phyloP scores from a whole-genome alignment of 1,140 invertebrate species.

The Ooceraea biroi region DNA sequence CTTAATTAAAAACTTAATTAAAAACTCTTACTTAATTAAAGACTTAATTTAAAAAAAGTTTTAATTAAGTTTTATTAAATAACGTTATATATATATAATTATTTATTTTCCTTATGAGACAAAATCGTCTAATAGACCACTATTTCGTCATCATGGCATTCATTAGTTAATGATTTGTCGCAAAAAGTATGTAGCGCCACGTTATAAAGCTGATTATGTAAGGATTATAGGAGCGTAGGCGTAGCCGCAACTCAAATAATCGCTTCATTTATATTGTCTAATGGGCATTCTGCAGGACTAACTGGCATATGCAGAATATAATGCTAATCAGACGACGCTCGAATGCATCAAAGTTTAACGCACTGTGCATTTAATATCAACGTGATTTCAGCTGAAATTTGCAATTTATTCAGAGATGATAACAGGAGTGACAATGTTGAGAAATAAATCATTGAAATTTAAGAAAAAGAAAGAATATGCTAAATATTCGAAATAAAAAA shows the following conservation, averaged over 20 bases:
- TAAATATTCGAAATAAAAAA: neutral
- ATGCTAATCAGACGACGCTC: neutral
- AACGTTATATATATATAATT: too few species aligned
- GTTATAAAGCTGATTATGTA: constrained; percentile 21
- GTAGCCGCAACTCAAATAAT: constrained; percentile 12
- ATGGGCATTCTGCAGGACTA: neutral
- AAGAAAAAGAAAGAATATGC: too few species aligned
- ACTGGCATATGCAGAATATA: neutral
- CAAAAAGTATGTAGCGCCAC: constrained; percentile 19
- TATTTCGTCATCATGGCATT: neutral
- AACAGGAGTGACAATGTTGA: neutral
- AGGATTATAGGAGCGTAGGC: constrained; percentile 4
- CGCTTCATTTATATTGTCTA: neutral
- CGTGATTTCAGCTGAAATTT: neutral
- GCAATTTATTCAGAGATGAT: neutral
- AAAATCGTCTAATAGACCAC: neutral
- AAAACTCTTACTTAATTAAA: too few species aligned
- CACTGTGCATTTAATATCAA: neutral
- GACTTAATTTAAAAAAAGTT: too few species aligned
- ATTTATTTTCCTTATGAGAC: neutral
- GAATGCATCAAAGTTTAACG: too few species aligned
- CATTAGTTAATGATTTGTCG: neutral
- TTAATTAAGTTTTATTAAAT: too few species aligned
- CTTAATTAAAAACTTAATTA: too few species aligned
- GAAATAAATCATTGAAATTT: neutral